A percentile compares a stretch with the other conserved stretches of the same genome.
These are phyloP conservation scores for Bucco capensis DNA, from an alignment of 2,113 vertebrate genomes.

Conservation along the genomic window DNA sequence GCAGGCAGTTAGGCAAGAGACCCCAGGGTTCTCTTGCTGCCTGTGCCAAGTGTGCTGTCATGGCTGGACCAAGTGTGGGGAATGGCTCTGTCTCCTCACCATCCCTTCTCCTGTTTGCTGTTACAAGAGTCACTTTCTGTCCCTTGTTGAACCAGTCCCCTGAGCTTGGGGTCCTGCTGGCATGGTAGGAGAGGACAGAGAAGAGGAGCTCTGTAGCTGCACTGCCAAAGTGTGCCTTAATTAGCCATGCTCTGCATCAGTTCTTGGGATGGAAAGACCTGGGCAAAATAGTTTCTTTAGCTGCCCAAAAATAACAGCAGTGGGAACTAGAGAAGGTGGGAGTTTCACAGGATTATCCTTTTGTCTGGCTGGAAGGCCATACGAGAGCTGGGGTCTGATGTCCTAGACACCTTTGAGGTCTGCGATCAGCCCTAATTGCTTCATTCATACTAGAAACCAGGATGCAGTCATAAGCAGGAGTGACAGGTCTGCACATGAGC, in stretches of 20 bases:
- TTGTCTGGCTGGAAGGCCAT: neutral
- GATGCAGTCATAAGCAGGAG: neutral
- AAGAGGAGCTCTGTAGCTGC: neutral
- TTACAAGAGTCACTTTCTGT: neutral
- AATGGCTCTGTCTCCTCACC: neutral
- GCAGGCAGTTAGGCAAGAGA: neutral
- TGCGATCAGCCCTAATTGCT: neutral
- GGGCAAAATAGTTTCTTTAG: neutral
- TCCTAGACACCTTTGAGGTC: neutral
- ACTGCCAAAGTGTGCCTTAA: neutral
- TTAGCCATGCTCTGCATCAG: neutral
- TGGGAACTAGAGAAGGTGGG: neutral
- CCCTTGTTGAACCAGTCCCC: neutral
- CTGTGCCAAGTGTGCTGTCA: neutral
- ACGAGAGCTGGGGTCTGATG: neutral
- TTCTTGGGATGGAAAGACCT: neutral
- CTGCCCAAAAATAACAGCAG: neutral
- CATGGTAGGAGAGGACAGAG: neutral
- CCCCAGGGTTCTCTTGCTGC: neutral
- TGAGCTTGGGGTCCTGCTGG: neutral
- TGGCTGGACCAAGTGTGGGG: neutral
- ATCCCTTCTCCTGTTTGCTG: neutral
- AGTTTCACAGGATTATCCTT: neutral
- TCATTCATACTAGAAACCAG: neutral
- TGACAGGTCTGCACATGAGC: rapidly evolving